Base-by-base conservation (phyloP, 2,113 vertebrate species). In the Leucoraja erinaceus region DNA sequence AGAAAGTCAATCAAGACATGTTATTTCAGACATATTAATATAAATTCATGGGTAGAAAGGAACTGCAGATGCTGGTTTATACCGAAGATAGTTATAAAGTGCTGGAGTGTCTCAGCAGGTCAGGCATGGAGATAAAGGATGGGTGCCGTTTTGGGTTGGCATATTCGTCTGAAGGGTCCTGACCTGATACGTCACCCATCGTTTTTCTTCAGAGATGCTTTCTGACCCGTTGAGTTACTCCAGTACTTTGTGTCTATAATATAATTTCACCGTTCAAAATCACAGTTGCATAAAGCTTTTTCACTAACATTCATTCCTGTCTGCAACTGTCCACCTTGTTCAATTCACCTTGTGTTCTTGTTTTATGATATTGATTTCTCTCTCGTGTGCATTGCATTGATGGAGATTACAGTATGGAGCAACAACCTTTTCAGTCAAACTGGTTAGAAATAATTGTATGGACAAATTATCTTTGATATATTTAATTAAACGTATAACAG, bases 301-400 rank as follows among this genome's bases (percentile, higher is more conserved):
- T 91, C 88, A 91, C 66, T 91, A 91, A 91, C 22, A 47, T 72
- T 70, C 88, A 33, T 72, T 31, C n/a, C 66, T 83, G 47, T 83
- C 20, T 91, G 31, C 68, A n/a, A 47, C 63, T 90, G 88, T 38
- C 12, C 12, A 33, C 38, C 25, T 79, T 16, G 77, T 86, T 63
- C 22, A 61, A 84, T 84, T 84, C 11, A n/a, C 25, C 31, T 90
- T 31, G 81, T 70, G 88, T 90, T 61, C 61, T 18, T 90, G 86
- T 91, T 54, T 47, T 28, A 63, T 72, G 25, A 91, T 4, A 66
- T 33, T 91, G 68, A 14, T 70, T 72, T 68, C n/a, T 38, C n/a
- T 28, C 59, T 63, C 70, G 14, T 25, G 16, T 70, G 16, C 61
- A 63, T 28, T 63, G 56, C 81, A 84, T 56, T 59, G 54, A n/a